Evolutionary conservation across 2,797 vertebrate species (phyloP), one percentile per base, ranked within the genome.

Genomic region (Arctocebus calabarensis): DNA sequence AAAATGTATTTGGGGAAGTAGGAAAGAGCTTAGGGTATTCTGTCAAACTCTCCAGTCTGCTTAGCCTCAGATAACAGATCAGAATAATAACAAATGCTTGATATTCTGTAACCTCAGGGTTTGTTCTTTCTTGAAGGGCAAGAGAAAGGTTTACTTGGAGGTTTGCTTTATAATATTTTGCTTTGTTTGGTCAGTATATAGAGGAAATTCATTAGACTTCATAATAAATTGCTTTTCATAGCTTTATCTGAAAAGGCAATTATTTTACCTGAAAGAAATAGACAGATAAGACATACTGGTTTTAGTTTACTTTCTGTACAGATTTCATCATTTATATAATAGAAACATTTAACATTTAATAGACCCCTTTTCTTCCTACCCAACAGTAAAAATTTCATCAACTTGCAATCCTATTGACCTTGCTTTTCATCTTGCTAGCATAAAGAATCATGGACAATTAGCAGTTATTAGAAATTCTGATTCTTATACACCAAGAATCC

Each of bases 401-500:
- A 48, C 25, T 86, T 37, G 20, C 2, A 27, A 4, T 62, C 37
- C 32, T 90, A 61, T 43, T 74, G 70, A 92, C 23, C 3, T 13
- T 84, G 88, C 23, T 89, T 81, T 95, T 89, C 86, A 95, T 62
- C 95, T 96, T 64, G 0, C 37, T 91, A 71, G 88, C 88, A 61
- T 84, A 87, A 83, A 62, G 78, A 91, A 45, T 73, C 34, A 88
- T 62, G 45, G 59, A 90, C 81, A 83, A 91, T 95, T 97, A 73
- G 92, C 85, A 95, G 81, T 96, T 87, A 90, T 97, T 70, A 92
- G 84, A 89, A 97, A 95, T 79, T 84, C 57, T 77, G 22, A 61
- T 98, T 98, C 27, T 66, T 95, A n/a, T 97, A 97, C 92, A 96
- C 86, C 94, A 97, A 85, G 52, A 94, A 97, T 96, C 95, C 93